Conservation (phyloP, 2,113 vertebrate genomes). For the Candoia aspera region DNA sequence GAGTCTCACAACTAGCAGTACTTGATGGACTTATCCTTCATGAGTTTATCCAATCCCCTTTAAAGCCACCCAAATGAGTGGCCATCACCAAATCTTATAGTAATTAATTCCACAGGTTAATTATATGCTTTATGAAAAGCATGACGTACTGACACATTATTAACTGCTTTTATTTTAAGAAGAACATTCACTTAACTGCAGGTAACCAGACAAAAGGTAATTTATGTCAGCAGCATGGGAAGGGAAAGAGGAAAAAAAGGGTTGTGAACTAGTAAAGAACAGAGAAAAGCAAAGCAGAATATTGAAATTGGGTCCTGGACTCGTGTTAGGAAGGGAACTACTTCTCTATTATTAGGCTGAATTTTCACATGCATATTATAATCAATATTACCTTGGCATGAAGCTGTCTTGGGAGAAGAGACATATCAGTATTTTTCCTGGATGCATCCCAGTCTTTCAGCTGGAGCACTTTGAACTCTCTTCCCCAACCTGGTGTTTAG, state of each 20-base stretch:
- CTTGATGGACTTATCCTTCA: background rate
- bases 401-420: background rate
- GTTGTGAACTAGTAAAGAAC: background rate
- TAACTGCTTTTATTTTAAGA: background rate
- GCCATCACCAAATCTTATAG: background rate
- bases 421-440: background rate
- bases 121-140: background rate
- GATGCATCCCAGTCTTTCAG: background rate
- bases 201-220: background rate
- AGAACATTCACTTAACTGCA: background rate
- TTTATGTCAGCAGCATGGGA: background rate
- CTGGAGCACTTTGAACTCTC: background rate
- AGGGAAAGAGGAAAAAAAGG: background rate
- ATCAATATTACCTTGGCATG: background rate
- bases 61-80: background rate
- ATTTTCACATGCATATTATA: background rate
- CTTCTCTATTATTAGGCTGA: background rate
- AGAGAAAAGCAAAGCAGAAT: background rate
- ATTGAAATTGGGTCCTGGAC: background rate
- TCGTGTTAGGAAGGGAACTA: background rate
- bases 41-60: background rate
- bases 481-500: too few species aligned
- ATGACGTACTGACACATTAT: background rate
- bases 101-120: background rate
- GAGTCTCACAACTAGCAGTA: background rate